Evolutionary conservation across 2,888 invertebrate species (phyloP).

Genomic region (Eristalinus aeneus): DNA sequence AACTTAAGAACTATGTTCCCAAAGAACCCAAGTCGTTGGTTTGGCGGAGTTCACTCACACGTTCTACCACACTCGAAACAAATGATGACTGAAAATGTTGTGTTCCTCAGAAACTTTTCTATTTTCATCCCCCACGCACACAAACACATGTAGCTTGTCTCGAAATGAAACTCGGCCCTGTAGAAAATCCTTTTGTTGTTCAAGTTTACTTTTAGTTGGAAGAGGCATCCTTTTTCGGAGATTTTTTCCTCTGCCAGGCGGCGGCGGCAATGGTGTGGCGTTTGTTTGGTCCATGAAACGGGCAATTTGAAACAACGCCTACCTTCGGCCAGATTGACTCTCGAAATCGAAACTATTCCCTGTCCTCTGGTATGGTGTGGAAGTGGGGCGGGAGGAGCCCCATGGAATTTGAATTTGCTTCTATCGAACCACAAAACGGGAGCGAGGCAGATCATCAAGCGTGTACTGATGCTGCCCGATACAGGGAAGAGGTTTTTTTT

Average conservation of each 20-base stretch:
- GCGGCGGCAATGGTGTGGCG: not conserved
- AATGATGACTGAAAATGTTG: conserved; percentile 39
- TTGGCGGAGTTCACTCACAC: conserved; percentile 1
- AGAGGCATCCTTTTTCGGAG: conserved; percentile 1
- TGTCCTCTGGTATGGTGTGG: not conserved
- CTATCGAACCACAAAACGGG: conserved; percentile 50
- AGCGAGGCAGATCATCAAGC: conserved; percentile 13
- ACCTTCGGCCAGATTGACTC: conserved; percentile 40
- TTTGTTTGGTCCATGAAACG: conserved; percentile 44
- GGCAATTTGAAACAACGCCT: conserved; percentile 48
- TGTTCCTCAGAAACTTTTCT: not conserved
- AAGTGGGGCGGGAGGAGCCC: conserved; percentile 21
- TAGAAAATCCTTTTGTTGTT: conserved; percentile 37
- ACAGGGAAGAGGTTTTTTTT: conserved; percentile 8
- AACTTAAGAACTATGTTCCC: conserved; percentile 59
- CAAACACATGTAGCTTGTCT: not conserved
- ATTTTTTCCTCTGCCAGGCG: not conserved
- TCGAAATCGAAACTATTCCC: conserved; percentile 23
- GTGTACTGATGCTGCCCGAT: not conserved
- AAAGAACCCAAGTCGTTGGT: conserved; percentile 33
- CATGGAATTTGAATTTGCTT: conserved; percentile 68
- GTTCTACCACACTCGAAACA: conserved; percentile 17
- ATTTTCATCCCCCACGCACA: not conserved
- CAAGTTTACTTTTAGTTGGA: conserved; percentile 20
- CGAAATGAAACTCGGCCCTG: conserved; percentile 10